Base-by-base conservation (phyloP, 2,113 vertebrate genomes). In the Rana temporaria region DNA sequence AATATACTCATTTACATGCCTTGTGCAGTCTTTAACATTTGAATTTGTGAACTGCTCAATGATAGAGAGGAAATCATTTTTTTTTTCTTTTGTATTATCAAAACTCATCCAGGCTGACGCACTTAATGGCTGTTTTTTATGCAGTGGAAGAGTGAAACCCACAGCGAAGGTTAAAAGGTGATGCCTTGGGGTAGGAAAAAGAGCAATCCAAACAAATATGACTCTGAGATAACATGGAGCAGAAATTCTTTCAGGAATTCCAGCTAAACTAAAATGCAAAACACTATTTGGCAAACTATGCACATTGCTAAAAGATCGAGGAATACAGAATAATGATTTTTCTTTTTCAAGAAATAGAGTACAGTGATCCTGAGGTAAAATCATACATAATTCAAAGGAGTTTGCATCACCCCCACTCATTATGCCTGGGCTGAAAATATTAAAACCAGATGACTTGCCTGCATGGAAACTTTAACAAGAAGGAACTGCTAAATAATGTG, bases 201-300 rank as follows among this genome's bases (percentile, higher is more conserved):
- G 42, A 48, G 1, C 20, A 84, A 80, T 74, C 64, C 81, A 87
- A 84, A 80, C 77, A 86, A 87, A 79, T 63, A 82, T 82, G 15
- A 77, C 73, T 82, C 26, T 20, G 74, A 81, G 67, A 57, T 80
- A 81, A 78, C 24, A 53, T 70, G 75, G 65, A 71, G 19, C 30
- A 72, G 80, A 74, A 60, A 73, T 67, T 26, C 83, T 81, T 62
- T 32, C 55, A 73, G 34, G 56, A 85, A 82, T 84, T 88, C 80
- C 67, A 72, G 38, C 81, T 82, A 6, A 0, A 78, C 57, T 42
- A 63, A 69, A 74, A 78, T 85, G 34, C 63, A 84, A 68, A 72
- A 74, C 16, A 57, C 26, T 75, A 56, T 66, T 53, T 75, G 20
- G 32, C 80, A 59, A 20, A 17, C 71, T 60, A 52, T 32, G 34